These are phyloP conservation scores for Synergus laeviventris DNA, from an alignment of 2,888 invertebrate genomes.

Conservation along the genomic window DNA sequence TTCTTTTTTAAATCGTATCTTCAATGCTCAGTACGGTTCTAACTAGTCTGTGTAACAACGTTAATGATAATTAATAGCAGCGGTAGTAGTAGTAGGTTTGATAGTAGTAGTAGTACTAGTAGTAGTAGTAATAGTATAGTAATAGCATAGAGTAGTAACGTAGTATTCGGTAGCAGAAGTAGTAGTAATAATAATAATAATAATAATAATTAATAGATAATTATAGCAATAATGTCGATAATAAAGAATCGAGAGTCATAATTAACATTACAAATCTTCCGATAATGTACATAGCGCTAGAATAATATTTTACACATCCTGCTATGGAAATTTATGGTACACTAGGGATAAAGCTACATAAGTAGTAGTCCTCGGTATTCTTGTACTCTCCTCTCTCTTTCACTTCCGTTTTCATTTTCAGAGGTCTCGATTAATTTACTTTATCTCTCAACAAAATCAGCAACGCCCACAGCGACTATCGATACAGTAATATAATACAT, in stretches of 20 bases:
- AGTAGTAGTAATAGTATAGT: constrained; percentile 56
- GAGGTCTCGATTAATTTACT: constrained; percentile 55
- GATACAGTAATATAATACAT: constrained; percentile 75
- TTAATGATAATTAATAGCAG: constrained; percentile 70
- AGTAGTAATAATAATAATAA: constrained; percentile 55
- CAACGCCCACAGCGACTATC: constrained; percentile 64
- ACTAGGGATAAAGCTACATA: constrained; percentile 71
- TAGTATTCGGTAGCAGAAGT: constrained; percentile 55
- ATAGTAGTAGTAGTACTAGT: constrained; percentile 55
- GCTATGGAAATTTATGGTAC: constrained; percentile 72
- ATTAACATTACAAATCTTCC: constrained; percentile 61
- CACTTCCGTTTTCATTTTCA: constrained; percentile 42
- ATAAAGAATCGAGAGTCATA: constrained; percentile 62
- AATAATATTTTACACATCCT: constrained; percentile 74
- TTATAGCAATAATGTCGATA: constrained; percentile 59
- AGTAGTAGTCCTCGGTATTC: constrained; percentile 62
- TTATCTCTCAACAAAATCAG: constrained; percentile 58
- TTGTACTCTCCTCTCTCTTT: constrained; percentile 49
- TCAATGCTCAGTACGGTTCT: constrained; percentile 58
- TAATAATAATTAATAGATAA: constrained; percentile 56
- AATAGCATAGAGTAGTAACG: constrained; percentile 60
- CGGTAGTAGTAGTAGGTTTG: constrained; percentile 62
- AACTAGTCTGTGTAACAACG: constrained; percentile 69
- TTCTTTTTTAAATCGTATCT: constrained; percentile 45
- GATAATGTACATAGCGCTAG: constrained; percentile 62